phyloP scores from a whole-genome alignment of 2,797 vertebrate species.

The Dryobates pubescens region DNA sequence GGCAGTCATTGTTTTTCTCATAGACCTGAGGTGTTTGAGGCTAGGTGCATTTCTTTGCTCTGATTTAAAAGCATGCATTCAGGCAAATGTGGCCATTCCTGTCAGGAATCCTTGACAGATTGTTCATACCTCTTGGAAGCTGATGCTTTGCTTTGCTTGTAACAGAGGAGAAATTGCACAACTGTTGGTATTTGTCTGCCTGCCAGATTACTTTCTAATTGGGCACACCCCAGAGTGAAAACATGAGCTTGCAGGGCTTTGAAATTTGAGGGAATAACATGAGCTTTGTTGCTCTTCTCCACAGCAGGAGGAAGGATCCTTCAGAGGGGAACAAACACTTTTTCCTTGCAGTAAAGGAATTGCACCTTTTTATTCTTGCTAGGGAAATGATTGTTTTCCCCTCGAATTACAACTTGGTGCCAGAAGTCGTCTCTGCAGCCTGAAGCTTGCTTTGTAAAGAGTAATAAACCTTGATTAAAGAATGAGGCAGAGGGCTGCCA shows the following conservation, averaged over 20 bases:
- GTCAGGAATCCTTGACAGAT: neutral
- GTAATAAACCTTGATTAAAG: neutral
- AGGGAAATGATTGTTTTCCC: neutral
- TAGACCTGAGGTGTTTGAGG: neutral
- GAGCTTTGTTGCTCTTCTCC: neutral
- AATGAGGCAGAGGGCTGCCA: neutral
- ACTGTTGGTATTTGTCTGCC: constrained; percentile 38
- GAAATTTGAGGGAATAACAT: neutral
- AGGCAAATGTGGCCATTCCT: neutral
- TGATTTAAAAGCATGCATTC: neutral
- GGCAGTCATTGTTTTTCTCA: neutral
- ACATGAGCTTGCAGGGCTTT: constrained; percentile 12
- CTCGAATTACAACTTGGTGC: neutral
- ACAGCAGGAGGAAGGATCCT: neutral
- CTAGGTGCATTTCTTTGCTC: neutral
- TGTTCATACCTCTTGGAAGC: neutral
- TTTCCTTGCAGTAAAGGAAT: neutral
- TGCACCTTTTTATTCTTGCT: neutral
- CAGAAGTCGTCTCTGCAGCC: neutral
- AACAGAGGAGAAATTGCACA: neutral
- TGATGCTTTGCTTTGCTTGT: neutral
- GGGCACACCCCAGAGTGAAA: constrained; percentile 35
- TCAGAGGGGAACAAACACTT: neutral
- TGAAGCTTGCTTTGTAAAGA: neutral
- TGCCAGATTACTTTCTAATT: constrained; percentile 42